phyloP scores from a whole-genome alignment of 2,888 invertebrate species.

The Bombylius major region DNA sequence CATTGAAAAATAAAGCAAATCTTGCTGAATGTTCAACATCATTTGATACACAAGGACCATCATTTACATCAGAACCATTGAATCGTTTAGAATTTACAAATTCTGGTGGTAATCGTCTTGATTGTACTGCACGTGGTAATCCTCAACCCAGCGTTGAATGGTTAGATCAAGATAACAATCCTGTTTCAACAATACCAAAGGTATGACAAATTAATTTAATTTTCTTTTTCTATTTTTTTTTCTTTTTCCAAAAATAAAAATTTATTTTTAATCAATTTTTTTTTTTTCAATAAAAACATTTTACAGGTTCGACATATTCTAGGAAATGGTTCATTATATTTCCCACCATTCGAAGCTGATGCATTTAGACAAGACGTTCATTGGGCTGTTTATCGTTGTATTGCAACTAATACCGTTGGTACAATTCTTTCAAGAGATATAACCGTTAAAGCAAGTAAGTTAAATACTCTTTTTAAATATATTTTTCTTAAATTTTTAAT shows the following conservation, averaged over 20 bases:
- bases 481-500: no score
- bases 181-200: constrained; percentile 40
- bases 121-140: constrained; percentile 43
- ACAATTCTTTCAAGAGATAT: constrained; percentile 42
- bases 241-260: neutral
- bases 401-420: constrained; percentile 40
- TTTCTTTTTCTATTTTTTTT: no score
- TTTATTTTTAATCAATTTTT: neutral
- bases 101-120: constrained; percentile 40
- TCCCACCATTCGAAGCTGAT: constrained; percentile 43
- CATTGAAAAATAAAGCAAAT: neutral
- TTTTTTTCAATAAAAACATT: neutral
- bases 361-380: constrained; percentile 46
- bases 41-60: constrained; percentile 44
- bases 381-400: constrained; percentile 43
- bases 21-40: constrained; percentile 27
- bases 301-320: constrained; percentile 39
- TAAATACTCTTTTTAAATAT: neutral
- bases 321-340: constrained; percentile 42
- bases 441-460: constrained; percentile 40
- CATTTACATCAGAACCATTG: constrained; percentile 41
- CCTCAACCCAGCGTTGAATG: constrained; percentile 43
- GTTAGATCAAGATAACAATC: constrained; percentile 41
- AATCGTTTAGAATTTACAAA: constrained; percentile 44
- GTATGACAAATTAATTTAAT: constrained; percentile 17